Conservation (phyloP, 2,888 invertebrate genomes). For the Perizoma affinitatum region DNA sequence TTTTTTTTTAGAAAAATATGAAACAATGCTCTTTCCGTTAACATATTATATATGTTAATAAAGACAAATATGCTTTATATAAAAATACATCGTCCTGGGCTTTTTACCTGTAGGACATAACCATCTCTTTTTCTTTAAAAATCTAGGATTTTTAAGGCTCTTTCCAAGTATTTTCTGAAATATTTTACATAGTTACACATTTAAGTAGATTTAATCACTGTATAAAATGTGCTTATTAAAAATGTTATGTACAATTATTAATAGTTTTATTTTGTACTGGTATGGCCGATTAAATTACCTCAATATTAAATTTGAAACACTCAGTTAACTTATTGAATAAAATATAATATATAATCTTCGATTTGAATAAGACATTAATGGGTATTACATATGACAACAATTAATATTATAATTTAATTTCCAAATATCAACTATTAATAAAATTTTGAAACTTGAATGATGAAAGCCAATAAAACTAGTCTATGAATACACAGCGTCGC, state of each 20-base stretch:
- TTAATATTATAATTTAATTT: slow-evolving; percentile 57
- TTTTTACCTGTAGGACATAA: slow-evolving; percentile 67
- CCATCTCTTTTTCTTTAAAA: slow-evolving; percentile 78
- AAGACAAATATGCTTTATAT: slow-evolving; percentile 83
- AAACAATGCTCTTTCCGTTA: slow-evolving; percentile 82
- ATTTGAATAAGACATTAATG: slow-evolving; percentile 32
- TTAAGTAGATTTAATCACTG: slow-evolving; percentile 77
- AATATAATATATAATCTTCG: slow-evolving; percentile 48
- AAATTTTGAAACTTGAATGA: slow-evolving; percentile 61
- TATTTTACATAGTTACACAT: slow-evolving; percentile 77
- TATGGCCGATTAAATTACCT: slow-evolving; percentile 73
- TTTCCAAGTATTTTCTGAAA: slow-evolving; percentile 76
- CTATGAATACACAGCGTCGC: slow-evolving; percentile 32
- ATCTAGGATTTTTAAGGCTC: slow-evolving; percentile 83
- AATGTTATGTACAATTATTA: slow-evolving; percentile 71
- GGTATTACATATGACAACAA: slow-evolving; percentile 40
- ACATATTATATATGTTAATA: slow-evolving; percentile 83
- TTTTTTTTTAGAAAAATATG: slow-evolving; percentile 82
- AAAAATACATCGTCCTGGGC: slow-evolving; percentile 80
- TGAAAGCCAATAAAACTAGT: slow-evolving; percentile 50
- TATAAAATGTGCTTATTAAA: slow-evolving; percentile 55
- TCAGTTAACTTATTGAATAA: slow-evolving; percentile 62
- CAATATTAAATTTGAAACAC: slow-evolving; percentile 59
- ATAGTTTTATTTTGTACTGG: slow-evolving; percentile 76
- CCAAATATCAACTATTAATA: slow-evolving; percentile 68